Evolutionary conservation across 2,797 vertebrate genomes (phyloP).

Genomic region (Pteronotus mesoamericanus): DNA sequence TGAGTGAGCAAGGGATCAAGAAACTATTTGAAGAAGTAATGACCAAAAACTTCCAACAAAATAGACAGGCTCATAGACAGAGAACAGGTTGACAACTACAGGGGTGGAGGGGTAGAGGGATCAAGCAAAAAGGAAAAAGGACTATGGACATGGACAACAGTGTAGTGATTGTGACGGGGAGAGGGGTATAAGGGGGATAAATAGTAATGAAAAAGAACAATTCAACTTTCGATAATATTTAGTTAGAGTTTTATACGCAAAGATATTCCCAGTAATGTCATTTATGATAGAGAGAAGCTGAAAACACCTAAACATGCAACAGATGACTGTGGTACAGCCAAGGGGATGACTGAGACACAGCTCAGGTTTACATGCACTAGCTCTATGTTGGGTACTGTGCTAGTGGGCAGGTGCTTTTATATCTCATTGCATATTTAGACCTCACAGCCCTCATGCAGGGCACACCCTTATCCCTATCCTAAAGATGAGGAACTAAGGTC

Average conservation of each 20-base stretch:
- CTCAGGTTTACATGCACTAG: no score
- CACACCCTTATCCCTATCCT: not conserved
- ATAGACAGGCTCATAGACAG: no score
- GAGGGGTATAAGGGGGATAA: no score
- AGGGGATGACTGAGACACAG: no score
- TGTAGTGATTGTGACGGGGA: no score
- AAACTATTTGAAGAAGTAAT: no score
- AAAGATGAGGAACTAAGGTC: not conserved
- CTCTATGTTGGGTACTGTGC: not conserved
- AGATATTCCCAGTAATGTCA: not conserved
- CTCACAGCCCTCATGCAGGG: not conserved
- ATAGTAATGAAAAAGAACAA: not conserved
- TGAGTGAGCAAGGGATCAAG: no score
- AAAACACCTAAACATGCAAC: not conserved
- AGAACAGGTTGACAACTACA: no score
- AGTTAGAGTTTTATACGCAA: not conserved
- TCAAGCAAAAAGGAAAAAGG: no score
- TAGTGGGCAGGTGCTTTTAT: not conserved
- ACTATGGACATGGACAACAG: no score
- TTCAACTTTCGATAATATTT: not conserved
- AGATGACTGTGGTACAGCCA: not conserved
- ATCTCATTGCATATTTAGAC: not conserved
- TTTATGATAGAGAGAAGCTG: not conserved
- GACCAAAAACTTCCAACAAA: no score
- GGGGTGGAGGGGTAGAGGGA: no score